A percentile compares a stretch with the other conserved stretches of the same genome.
Evolutionary conservation across 2,888 invertebrate genomes (phyloP).

Genomic region (Mesoligia furuncula): DNA sequence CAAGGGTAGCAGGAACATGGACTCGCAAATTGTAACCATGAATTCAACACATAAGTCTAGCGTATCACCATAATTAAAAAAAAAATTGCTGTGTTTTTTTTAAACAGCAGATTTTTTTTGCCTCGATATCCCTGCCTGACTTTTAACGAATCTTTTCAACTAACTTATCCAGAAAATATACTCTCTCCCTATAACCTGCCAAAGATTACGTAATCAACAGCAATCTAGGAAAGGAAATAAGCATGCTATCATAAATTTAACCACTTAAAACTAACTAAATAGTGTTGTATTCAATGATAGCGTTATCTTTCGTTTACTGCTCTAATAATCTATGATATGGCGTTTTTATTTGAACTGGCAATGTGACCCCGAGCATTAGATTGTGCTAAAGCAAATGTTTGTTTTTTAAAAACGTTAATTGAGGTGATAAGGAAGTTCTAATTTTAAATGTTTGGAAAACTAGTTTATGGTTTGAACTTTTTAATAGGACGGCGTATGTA

Average conservation of each 20-base stretch:
- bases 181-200: background rate
- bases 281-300: slow-evolving; percentile 75
- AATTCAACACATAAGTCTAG: too few species aligned
- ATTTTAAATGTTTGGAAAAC: slow-evolving; percentile 5
- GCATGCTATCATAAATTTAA: slow-evolving; percentile 64
- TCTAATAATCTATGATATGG: slow-evolving; percentile 82
- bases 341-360: slow-evolving; percentile 78
- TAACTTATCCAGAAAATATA: background rate
- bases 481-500: background rate
- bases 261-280: slow-evolving; percentile 75
- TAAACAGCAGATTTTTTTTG: too few species aligned
- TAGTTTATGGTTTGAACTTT: slow-evolving; percentile 1
- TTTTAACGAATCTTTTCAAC: background rate
- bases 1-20: too few species aligned
- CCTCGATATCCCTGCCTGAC: background rate
- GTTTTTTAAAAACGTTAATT: slow-evolving; percentile 67
- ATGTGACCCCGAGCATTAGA: slow-evolving; percentile 76
- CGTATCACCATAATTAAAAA: too few species aligned
- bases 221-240: slow-evolving; percentile 67
- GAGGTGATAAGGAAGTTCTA: slow-evolving; percentile 37
- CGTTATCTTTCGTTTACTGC: slow-evolving; percentile 78
- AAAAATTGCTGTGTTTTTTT: too few species aligned
- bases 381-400: slow-evolving; percentile 63
- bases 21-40: too few species aligned
- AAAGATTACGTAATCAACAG: slow-evolving; percentile 15